These are phyloP conservation scores for Homalodisca vitripennis DNA, from an alignment of 1,140 invertebrate species.

Conservation along the genomic window DNA sequence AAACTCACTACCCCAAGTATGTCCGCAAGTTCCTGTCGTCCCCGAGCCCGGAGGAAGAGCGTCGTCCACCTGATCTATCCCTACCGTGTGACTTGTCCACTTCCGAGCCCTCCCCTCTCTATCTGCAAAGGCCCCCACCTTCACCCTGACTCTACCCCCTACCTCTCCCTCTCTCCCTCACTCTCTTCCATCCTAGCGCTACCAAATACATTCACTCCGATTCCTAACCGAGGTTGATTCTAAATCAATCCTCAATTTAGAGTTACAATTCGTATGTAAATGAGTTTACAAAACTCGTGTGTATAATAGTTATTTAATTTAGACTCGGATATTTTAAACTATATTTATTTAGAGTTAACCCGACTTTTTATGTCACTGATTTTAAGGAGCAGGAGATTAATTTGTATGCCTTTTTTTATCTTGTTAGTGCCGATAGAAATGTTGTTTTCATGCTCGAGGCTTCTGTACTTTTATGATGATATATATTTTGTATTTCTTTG, in stretches of 20 bases:
- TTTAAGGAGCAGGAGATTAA: no score
- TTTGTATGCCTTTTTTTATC: no score
- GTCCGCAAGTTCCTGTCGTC: slow-evolving; percentile 82
- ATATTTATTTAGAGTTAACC: no score
- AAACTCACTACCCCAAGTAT: slow-evolving; percentile 88
- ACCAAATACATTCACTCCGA: slow-evolving; percentile 36
- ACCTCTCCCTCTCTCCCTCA: no score
- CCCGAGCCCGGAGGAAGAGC: slow-evolving; percentile 75
- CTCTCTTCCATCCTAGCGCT: slow-evolving; percentile 27
- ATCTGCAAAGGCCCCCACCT: slow-evolving; percentile 35
- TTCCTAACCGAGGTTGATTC: slow-evolving; percentile 28
- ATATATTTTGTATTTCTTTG: no score
- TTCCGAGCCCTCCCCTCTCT: slow-evolving; percentile 37
- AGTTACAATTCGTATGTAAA: background rate
- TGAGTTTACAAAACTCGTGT: no score
- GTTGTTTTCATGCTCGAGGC: no score
- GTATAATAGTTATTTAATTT: no score
- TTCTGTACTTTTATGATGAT: no score
- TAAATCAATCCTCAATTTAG: slow-evolving; percentile 19
- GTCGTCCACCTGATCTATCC: slow-evolving; percentile 36
- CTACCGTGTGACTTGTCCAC: slow-evolving; percentile 41
- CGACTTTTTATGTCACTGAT: no score
- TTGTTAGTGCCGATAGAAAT: no score
- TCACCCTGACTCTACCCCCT: slow-evolving; percentile 34
- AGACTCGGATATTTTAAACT: no score